Base-by-base conservation (phyloP, 2,113 vertebrate genomes). In the Platanista minor region DNA sequence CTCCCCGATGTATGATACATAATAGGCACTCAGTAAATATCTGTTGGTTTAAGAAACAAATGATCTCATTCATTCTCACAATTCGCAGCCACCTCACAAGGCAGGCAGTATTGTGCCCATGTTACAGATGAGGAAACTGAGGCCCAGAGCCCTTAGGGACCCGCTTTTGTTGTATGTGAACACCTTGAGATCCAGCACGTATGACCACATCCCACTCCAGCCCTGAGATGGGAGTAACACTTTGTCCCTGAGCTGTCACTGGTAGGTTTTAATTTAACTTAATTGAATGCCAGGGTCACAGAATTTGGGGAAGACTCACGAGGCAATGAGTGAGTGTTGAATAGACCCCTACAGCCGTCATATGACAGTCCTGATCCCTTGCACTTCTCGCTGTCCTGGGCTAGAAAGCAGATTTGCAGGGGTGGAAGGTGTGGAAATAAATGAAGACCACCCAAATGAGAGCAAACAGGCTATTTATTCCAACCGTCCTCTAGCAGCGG, bases 281-380 rank as follows among this genome's bases (percentile, higher is more conserved):
- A 54, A 62, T 3, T 11, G 39, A 49, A 46, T 23, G 23, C 57
- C 52, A 49, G 54, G 18, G 33, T 39, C 62, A 27, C 5, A 1
- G 39, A 78, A 49, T 41, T 23, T 72, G 81, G 71, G n/a, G 69
- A 43, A 18, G 29, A 52, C 3, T 5, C 27, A 4, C 2, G 8
- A 64, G 46, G 61, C 33, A 8, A 6, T 2, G 6, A 39, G 43
- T 8, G 2, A 46, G 23, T 0, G 36, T 41, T 2, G 27, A 52
- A 11, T 9, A 12, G 31, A 62, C 20, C 52, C 12, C 52, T 15
- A 9, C 0, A 0, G 39, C 23, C 27, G 0, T 72, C 54, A 0
- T 0, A 2, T 1, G 6, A 7, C 14, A 3, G 4, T 12, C 59
- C 29, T n/a, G 66, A 23, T 11, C 25, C 3, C 0, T 14, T 14